Base-by-base conservation (phyloP, 1,140 invertebrate genomes). In the Platyscapa corneri region DNA sequence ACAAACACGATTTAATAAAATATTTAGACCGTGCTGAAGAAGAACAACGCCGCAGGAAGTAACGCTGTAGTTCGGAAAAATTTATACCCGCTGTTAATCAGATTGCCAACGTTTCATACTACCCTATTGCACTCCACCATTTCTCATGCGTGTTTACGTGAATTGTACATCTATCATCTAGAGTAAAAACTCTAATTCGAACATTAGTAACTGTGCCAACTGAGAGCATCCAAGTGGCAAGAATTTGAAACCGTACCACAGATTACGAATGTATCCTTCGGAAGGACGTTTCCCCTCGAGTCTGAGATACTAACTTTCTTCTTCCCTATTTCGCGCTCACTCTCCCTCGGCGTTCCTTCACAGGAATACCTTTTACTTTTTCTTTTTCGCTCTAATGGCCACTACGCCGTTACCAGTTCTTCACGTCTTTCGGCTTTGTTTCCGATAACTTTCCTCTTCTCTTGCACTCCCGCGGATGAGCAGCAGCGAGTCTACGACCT, bases 331-430 rank as follows among this genome's bases (percentile, higher is more conserved):
- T 67, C 39, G 46, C 16, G 18, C 76, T 56, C 32, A 12, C 7
- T 12, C n/a, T 39, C 10, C 39, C 20, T 6, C 12, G 30, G 12
- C 6, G 6, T 23, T 76, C 72, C 0, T 30, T 0, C 65, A 16
- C 60, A 60, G 7, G 27, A 30, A 60, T 74, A 84, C 32, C 83
- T 53, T 78, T 79, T 84, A 80, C 74, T 79, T 84, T 34, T 49
- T 79, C 30, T 34, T 53, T 49, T 32, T 30, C 3, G 49, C 77
- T 81, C 78, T 85, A 75, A 81, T 81, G 65, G 84, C 56, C 37
- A 72, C 53, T 49, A n/a, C 53, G 42, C 39, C 49, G 65, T 84
- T 83, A 23, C 39, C 65, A 27, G 60, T 60, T 53, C 79, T 81
- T 78, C 30, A 64, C 46, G 18, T 77, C 67, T 79, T 64, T 46